These are phyloP conservation scores for Teleogryllus occipitalis DNA, from an alignment of 1,140 invertebrate species.

Conservation along the genomic window DNA sequence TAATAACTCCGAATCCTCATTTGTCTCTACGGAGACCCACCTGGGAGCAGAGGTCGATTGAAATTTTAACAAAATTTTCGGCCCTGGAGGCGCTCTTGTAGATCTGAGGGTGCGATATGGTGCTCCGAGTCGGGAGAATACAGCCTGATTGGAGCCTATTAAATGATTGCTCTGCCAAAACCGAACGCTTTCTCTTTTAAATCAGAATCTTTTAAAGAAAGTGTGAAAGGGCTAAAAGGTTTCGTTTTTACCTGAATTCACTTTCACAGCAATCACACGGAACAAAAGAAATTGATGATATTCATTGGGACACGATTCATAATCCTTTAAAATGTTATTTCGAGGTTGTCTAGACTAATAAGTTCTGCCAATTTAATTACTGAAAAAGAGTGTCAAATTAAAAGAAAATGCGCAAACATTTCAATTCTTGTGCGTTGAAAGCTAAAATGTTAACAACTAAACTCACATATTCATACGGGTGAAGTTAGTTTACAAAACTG, in stretches of 20 bases:
- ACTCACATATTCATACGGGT: too few species aligned
- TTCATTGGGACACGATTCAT: too few species aligned
- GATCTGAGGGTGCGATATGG: neutral
- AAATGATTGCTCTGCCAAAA: neutral
- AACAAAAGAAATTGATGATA: too few species aligned
- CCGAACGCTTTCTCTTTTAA: neutral
- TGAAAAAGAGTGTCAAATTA: too few species aligned
- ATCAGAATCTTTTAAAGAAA: neutral
- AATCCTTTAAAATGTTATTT: too few species aligned
- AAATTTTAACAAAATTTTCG: slow-evolving; percentile 1
- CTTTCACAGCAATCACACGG: neutral
- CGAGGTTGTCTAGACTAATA: too few species aligned
- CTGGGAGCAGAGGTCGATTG: neutral
- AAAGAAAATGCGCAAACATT: too few species aligned
- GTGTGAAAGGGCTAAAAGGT: neutral
- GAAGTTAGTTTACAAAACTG: too few species aligned
- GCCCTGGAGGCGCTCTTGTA: neutral
- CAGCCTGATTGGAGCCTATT: neutral
- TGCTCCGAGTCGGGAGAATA: neutral
- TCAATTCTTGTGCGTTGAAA: too few species aligned
- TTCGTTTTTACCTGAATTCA: neutral
- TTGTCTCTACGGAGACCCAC: neutral
- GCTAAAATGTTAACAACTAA: too few species aligned
- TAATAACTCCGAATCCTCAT: neutral
- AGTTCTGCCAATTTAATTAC: too few species aligned